Evolutionary conservation across 2,888 invertebrate species (phyloP).

Genomic region (Apomyelois bistriatella): DNA sequence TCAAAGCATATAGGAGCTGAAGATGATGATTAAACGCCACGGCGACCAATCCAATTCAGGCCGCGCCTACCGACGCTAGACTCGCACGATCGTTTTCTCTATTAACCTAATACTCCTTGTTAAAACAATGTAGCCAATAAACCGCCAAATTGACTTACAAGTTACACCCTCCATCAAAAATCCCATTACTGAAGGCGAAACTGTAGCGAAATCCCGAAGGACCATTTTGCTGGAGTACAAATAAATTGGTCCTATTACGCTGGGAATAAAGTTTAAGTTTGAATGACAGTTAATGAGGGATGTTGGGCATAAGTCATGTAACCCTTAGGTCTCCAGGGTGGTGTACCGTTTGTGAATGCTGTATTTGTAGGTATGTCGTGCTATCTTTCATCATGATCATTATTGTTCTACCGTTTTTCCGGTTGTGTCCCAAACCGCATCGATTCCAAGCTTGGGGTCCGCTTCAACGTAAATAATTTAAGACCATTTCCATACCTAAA

Average conservation of each 20-base stretch:
- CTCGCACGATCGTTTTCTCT: too few species aligned
- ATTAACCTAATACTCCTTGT: slow-evolving; percentile 3
- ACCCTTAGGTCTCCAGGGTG: slow-evolving; percentile 6
- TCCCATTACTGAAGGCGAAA: slow-evolving; percentile 17
- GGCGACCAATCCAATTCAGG: too few species aligned
- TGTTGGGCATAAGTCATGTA: slow-evolving; percentile 8
- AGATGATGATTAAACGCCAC: too few species aligned
- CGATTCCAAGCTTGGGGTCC: too few species aligned
- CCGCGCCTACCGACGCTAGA: too few species aligned
- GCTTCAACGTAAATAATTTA: too few species aligned
- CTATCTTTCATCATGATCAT: not conserved
- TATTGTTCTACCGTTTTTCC: too few species aligned
- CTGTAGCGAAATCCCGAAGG: slow-evolving; percentile 15
- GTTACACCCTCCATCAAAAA: slow-evolving; percentile 16
- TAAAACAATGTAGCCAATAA: slow-evolving; percentile 13
- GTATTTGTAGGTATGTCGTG: too few species aligned
- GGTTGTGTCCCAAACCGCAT: too few species aligned
- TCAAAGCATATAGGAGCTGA: too few species aligned
- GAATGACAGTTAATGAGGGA: slow-evolving; percentile 6
- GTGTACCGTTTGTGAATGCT: slow-evolving; percentile 1
- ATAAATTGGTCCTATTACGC: slow-evolving; percentile 8
- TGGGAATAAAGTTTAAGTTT: slow-evolving; percentile 2
- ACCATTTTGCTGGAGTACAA: not conserved
- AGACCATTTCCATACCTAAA: too few species aligned
- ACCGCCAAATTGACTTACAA: slow-evolving; percentile 11